These are phyloP conservation scores for Pycnonotus jocosus DNA, from an alignment of 2,113 vertebrate genomes.

Conservation along the genomic window DNA sequence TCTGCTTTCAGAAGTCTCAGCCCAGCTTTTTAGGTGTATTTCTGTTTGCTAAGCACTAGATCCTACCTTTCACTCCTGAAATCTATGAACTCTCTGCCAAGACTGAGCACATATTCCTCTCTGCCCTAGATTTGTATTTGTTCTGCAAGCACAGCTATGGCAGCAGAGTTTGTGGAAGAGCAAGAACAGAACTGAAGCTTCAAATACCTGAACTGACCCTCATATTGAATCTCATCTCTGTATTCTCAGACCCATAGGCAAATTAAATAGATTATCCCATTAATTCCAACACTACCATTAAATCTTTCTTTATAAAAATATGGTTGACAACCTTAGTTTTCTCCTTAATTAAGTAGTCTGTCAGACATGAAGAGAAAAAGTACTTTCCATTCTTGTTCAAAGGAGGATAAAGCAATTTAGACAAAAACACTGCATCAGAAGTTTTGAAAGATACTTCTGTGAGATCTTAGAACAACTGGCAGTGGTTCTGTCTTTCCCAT, in stretches of 20 bases:
- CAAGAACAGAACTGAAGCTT: background rate
- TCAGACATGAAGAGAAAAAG: constrained; percentile 10
- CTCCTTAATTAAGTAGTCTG: background rate
- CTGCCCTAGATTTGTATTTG: background rate
- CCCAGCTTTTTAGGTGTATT: background rate
- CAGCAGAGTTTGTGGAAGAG: background rate
- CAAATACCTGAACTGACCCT: background rate
- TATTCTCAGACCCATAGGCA: background rate
- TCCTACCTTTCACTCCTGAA: background rate
- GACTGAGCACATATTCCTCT: accelerated
- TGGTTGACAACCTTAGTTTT: background rate
- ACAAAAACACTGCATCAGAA: background rate
- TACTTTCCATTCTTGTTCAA: constrained; percentile 34
- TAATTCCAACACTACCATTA: background rate
- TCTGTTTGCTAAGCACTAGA: background rate
- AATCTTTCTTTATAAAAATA: background rate
- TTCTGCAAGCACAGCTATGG: background rate
- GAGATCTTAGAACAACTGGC: background rate
- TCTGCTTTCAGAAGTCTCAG: background rate
- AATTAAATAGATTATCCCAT: background rate
- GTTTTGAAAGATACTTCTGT: constrained; percentile 32
- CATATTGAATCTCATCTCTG: background rate
- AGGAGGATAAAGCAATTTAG: constrained; percentile 1
- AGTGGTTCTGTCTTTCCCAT: background rate
- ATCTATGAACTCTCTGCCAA: background rate